These are phyloP conservation scores for Syrmaticus mikado DNA, from an alignment of 2,113 vertebrate genomes.

Conservation along the genomic window DNA sequence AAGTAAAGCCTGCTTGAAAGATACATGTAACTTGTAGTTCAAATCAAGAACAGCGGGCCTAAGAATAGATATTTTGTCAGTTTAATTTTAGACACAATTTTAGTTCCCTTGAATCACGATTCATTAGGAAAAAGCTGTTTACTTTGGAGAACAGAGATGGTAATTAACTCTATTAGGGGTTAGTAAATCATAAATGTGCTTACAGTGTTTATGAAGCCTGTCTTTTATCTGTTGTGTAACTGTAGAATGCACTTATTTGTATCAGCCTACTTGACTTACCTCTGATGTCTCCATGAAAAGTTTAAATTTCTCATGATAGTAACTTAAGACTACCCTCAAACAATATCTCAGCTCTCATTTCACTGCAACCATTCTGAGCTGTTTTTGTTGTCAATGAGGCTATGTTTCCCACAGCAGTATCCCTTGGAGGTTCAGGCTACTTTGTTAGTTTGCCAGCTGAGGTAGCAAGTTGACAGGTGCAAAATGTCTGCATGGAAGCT, in stretches of 20 bases:
- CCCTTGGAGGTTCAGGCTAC: slow-evolving; percentile 49
- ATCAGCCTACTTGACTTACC: slow-evolving; percentile 68
- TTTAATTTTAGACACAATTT: slow-evolving; percentile 29
- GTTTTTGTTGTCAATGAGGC: slow-evolving; percentile 73
- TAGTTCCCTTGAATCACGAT: slow-evolving; percentile 27
- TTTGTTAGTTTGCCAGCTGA: slow-evolving; percentile 54
- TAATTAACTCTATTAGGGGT: slow-evolving; percentile 33
- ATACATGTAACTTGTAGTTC: not conserved
- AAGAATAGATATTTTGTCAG: slow-evolving; percentile 46
- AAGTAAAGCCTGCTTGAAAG: not conserved
- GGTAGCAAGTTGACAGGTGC: slow-evolving; percentile 32
- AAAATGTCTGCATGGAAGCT: slow-evolving; percentile 57
- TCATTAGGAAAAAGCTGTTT: slow-evolving; percentile 46
- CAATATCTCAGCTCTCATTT: slow-evolving; percentile 81
- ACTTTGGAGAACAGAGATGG: slow-evolving; percentile 33
- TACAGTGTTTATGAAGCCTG: slow-evolving; percentile 16
- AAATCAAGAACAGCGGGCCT: not conserved
- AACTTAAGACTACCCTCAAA: slow-evolving; percentile 82
- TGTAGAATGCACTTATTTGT: slow-evolving; percentile 51
- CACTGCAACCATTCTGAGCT: slow-evolving; percentile 24
- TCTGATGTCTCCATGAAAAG: slow-evolving; percentile 78
- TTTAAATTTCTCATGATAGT: slow-evolving; percentile 81
- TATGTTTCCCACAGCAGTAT: slow-evolving; percentile 52
- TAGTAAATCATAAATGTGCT: slow-evolving; percentile 65
- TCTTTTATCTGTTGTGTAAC: slow-evolving; percentile 61